Conservation (phyloP, 2,113 vertebrate genomes). For the Ammodytes dubius region DNA sequence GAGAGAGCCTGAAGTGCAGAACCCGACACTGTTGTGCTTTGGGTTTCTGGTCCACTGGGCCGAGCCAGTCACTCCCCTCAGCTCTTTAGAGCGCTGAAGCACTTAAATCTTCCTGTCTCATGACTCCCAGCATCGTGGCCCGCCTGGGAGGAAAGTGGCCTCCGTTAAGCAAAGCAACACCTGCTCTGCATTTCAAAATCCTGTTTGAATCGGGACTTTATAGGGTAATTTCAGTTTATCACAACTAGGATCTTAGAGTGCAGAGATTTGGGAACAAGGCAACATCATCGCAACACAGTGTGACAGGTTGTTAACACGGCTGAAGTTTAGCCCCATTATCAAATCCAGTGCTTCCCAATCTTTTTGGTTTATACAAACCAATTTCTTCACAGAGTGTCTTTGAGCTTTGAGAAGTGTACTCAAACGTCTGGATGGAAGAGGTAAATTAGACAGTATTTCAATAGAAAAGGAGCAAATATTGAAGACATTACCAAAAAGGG, state of each 20-base stretch:
- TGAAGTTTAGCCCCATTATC: constrained; percentile 9
- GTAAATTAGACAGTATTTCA: background rate
- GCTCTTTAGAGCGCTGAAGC: constrained; percentile 53
- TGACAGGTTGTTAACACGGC: constrained; percentile 19
- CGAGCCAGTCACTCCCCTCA: constrained; percentile 52
- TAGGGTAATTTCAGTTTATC: constrained; percentile 3
- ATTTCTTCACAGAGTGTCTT: background rate
- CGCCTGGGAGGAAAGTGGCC: constrained; percentile 16
- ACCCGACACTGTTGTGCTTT: constrained; percentile 70
- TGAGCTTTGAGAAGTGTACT: background rate
- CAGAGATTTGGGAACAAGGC: constrained; percentile 5
- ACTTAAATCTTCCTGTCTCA: constrained; percentile 59
- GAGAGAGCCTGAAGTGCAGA: constrained; percentile 13
- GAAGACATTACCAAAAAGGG: too few species aligned
- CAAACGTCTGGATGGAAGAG: background rate
- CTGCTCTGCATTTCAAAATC: constrained; percentile 18
- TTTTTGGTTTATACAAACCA: constrained; percentile 5
- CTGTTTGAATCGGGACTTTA: background rate
- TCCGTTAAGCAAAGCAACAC: constrained; percentile 14
- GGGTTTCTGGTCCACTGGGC: constrained; percentile 71
- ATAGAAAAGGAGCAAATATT: background rate
- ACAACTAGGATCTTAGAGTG: background rate
- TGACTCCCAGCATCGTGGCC: constrained; percentile 30
- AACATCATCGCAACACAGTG: background rate
- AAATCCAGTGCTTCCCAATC: constrained; percentile 12